phyloP scores from a whole-genome alignment of 2,888 invertebrate genomes.

The Mimas tiliae region DNA sequence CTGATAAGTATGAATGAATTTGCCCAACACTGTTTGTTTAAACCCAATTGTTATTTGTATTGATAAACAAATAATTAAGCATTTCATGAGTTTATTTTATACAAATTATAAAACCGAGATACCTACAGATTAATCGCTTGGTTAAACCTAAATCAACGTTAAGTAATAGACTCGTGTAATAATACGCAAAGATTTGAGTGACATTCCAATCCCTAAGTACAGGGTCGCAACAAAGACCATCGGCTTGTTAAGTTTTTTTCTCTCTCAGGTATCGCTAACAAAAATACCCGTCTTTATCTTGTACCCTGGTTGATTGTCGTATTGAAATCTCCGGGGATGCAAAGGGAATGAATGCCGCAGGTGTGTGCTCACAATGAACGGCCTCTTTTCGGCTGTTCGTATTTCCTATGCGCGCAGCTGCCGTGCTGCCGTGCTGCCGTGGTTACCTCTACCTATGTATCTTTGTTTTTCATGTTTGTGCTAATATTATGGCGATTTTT shows the following conservation, averaged over 20 bases:
- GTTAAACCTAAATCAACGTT: neutral
- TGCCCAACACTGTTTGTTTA: too few species aligned
- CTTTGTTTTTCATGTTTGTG: conserved; percentile 16
- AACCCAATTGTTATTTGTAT: too few species aligned
- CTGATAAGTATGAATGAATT: too few species aligned
- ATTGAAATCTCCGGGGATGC: conserved; percentile 29
- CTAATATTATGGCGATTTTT: conserved; percentile 13
- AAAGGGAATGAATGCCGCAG: conserved; percentile 43
- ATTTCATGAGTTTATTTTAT: too few species aligned
- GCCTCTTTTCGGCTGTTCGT: conserved; percentile 24
- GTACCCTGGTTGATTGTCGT: conserved; percentile 33
- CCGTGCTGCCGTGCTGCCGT: too few species aligned
- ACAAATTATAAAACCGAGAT: neutral
- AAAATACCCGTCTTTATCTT: conserved; percentile 28
- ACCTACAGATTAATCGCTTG: neutral
- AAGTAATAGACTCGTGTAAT: conserved; percentile 8
- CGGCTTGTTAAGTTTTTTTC: conserved; percentile 36
- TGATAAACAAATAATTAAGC: too few species aligned
- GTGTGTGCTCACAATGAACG: conserved; percentile 44
- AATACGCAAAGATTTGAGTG: conserved; percentile 14
- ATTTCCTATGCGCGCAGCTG: conserved; percentile 42
- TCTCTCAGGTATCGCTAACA: conserved; percentile 27
- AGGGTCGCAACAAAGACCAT: conserved; percentile 34
- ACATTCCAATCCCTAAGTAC: conserved; percentile 31
- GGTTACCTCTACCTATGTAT: conserved; percentile 17